Evolutionary conservation across 2,113 vertebrate genomes (phyloP).

Genomic region (Neomonachus schauinslandi): DNA sequence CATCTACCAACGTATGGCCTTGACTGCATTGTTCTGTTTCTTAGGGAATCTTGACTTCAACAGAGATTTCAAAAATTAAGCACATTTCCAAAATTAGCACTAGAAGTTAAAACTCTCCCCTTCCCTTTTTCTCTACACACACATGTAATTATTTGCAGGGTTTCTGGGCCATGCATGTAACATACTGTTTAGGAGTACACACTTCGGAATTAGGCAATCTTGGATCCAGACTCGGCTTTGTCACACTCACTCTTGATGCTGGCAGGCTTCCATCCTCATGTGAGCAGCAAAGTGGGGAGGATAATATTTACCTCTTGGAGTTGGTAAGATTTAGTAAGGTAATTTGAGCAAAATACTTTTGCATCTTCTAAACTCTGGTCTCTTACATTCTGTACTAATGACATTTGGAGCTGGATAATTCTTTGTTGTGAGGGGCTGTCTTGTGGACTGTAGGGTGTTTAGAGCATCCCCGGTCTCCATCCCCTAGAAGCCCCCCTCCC

Average conservation of each 20-base stretch:
- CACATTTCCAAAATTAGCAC: background rate
- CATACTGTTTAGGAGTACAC: background rate
- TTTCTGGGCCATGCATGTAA: background rate
- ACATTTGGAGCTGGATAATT: background rate
- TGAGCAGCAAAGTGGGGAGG: background rate
- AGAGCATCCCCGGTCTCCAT: background rate
- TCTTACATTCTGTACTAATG: background rate
- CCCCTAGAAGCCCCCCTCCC: background rate
- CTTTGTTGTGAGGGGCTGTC: background rate
- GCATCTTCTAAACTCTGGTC: background rate
- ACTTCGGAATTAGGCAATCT: background rate
- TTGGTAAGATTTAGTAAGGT: constrained; percentile 3
- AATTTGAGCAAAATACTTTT: background rate
- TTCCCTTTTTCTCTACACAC: background rate
- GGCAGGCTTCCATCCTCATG: background rate
- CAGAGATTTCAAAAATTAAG: constrained; percentile 11
- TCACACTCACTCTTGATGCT: background rate
- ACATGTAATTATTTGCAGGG: background rate
- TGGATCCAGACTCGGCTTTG: background rate
- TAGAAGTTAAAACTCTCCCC: background rate
- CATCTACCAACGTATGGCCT: background rate
- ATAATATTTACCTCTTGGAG: background rate
- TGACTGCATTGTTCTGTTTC: background rate
- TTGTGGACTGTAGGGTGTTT: background rate
- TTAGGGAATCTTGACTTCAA: constrained; percentile 8